Conservation (phyloP, 2,113 vertebrate genomes). For the Heloderma charlesbogerti region DNA sequence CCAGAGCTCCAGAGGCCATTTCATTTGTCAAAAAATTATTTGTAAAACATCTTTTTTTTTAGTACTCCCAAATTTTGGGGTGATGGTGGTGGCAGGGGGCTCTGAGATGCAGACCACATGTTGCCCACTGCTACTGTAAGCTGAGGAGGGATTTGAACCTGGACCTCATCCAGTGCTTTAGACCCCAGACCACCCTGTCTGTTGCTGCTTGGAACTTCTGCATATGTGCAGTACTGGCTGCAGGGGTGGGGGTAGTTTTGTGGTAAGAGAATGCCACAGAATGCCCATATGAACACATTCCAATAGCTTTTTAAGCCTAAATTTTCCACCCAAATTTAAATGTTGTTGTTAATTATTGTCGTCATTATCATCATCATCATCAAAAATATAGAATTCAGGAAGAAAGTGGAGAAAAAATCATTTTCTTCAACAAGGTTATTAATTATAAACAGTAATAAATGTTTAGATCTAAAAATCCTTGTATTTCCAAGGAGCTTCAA, state of each 20-base stretch:
- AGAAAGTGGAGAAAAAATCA: background rate
- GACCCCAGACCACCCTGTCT: background rate
- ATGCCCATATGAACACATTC: background rate
- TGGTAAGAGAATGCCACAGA: background rate
- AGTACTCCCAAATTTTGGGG: too few species aligned
- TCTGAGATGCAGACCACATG: background rate
- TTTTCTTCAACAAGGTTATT: background rate
- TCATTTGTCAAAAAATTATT: too few species aligned
- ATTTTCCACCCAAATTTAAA: background rate
- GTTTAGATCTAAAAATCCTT: background rate
- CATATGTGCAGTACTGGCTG: background rate
- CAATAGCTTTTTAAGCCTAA: background rate
- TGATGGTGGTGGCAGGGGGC: background rate
- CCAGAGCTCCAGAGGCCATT: too few species aligned
- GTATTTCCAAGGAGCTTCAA: background rate
- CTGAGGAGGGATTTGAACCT: background rate
- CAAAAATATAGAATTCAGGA: background rate
- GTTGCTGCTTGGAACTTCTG: background rate
- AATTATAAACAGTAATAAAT: background rate
- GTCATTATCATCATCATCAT: too few species aligned
- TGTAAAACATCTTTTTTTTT: too few species aligned
- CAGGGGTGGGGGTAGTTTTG: background rate
- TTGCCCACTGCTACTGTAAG: background rate
- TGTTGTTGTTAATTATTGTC: background rate
- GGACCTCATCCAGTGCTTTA: background rate